These are phyloP conservation scores for Diplodus sargus DNA, from an alignment of 2,797 vertebrate species.

Conservation along the genomic window DNA sequence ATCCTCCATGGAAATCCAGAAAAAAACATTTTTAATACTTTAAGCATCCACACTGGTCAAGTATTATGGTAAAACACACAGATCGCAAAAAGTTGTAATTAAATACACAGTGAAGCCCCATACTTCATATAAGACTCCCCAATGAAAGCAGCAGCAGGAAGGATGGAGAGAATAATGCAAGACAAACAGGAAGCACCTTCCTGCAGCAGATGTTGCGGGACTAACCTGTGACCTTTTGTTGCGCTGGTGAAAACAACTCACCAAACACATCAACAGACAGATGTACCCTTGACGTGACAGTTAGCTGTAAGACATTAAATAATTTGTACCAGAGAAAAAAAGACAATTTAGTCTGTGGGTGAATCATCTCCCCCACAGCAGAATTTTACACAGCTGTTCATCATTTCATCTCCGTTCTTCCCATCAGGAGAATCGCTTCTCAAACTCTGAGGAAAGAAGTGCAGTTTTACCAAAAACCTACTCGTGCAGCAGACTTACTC, in stretches of 20 bases:
- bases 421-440: slow-evolving; percentile 3
- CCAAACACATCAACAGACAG: neutral
- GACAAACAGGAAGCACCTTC: slow-evolving; percentile 70
- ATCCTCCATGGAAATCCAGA: slow-evolving; percentile 35
- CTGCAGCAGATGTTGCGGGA: slow-evolving; percentile 42
- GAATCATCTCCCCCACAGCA: slow-evolving; percentile 18
- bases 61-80: neutral
- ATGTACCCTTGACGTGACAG: neutral
- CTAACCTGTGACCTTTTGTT: slow-evolving; percentile 33
- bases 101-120: neutral
- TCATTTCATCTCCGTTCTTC: slow-evolving; percentile 11
- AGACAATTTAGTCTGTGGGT: slow-evolving; percentile 20
- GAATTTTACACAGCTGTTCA: neutral
- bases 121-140: neutral
- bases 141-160: slow-evolving; percentile 7
- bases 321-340: slow-evolving; percentile 8
- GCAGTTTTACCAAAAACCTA: slow-evolving; percentile 16
- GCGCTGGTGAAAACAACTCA: slow-evolving; percentile 33
- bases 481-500: slow-evolving; percentile 28
- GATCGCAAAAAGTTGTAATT: neutral
- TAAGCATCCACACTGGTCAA: slow-evolving; percentile 18
- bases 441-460: slow-evolving; percentile 7
- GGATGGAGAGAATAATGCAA: slow-evolving; percentile 45
- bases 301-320: neutral
- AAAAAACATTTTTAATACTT: slow-evolving; percentile 13